These are phyloP conservation scores for Leucophenga montana DNA, from an alignment of 2,888 invertebrate genomes.

Conservation along the genomic window DNA sequence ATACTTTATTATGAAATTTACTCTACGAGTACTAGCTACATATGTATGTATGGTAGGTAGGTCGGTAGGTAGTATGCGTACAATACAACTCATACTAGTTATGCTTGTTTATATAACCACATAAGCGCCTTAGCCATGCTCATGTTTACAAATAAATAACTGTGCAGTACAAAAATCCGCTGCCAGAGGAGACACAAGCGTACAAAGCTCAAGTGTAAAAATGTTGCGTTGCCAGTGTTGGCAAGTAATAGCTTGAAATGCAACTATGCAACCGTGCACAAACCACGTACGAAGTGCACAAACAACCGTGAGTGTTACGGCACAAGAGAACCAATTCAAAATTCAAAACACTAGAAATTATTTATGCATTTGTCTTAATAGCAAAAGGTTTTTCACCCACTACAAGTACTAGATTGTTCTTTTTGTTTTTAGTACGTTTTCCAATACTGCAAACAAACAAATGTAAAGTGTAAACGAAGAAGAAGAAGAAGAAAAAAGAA, in stretches of 20 bases:
- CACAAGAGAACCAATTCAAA: conserved; percentile 47
- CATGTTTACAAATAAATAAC: background rate
- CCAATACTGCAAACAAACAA: background rate
- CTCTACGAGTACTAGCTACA: too few species aligned
- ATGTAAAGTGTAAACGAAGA: background rate
- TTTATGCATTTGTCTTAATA: conserved; percentile 62
- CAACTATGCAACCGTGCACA: too few species aligned
- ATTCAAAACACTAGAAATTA: conserved; percentile 62
- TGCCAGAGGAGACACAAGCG: background rate
- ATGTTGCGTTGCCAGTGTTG: background rate
- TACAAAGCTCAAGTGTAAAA: background rate
- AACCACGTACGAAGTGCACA: background rate
- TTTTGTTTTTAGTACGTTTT: background rate
- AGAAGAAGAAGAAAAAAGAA: background rate
- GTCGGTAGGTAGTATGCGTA: too few species aligned
- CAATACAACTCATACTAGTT: too few species aligned
- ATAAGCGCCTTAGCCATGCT: too few species aligned
- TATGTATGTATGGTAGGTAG: too few species aligned
- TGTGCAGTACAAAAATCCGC: background rate
- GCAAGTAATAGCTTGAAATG: background rate
- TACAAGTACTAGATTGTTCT: background rate
- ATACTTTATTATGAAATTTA: too few species aligned
- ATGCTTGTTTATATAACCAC: too few species aligned
- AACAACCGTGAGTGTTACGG: background rate
- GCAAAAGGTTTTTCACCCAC: background rate